These are phyloP conservation scores for Ormyrus thymus DNA, from an alignment of 2,888 invertebrate species.

Conservation along the genomic window DNA sequence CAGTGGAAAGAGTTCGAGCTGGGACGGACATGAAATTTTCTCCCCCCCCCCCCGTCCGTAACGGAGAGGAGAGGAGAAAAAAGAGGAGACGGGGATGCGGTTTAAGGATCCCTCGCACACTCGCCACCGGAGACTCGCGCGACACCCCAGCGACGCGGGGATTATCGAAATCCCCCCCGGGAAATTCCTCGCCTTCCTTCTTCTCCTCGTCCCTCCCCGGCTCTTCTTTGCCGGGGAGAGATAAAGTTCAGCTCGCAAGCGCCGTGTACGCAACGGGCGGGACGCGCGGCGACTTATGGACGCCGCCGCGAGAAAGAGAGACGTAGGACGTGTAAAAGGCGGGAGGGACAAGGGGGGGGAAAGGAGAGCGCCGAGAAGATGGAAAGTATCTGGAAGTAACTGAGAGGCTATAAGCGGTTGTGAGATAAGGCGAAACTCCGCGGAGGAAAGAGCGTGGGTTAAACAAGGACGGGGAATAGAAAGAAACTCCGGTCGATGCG, in stretches of 20 bases:
- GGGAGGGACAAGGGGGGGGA: no score
- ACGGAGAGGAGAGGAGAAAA: neutral
- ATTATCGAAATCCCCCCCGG: slow-evolving; percentile 45
- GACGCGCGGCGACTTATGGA: neutral
- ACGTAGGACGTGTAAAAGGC: neutral
- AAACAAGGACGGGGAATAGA: no score
- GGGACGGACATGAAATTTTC: slow-evolving; percentile 21
- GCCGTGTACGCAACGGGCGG: slow-evolving; percentile 3
- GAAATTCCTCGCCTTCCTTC: slow-evolving; percentile 37
- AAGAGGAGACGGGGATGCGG: neutral
- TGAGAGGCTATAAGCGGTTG: neutral
- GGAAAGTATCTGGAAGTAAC: neutral
- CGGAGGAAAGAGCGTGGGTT: neutral
- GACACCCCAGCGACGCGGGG: slow-evolving; percentile 15
- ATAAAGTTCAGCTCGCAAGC: slow-evolving; percentile 28
- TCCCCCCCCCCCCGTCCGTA: no score
- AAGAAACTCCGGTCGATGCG: no score
- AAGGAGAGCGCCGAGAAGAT: no score
- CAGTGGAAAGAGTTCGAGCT: neutral
- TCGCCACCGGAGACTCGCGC: neutral
- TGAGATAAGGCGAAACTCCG: slow-evolving; percentile 8
- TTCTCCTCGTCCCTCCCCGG: neutral
- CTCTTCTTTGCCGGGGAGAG: neutral
- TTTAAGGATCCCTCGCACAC: neutral
- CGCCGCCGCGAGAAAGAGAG: neutral